Evolutionary conservation across 2,113 vertebrate genomes (phyloP).

Genomic region (Bufo gargarizans): DNA sequence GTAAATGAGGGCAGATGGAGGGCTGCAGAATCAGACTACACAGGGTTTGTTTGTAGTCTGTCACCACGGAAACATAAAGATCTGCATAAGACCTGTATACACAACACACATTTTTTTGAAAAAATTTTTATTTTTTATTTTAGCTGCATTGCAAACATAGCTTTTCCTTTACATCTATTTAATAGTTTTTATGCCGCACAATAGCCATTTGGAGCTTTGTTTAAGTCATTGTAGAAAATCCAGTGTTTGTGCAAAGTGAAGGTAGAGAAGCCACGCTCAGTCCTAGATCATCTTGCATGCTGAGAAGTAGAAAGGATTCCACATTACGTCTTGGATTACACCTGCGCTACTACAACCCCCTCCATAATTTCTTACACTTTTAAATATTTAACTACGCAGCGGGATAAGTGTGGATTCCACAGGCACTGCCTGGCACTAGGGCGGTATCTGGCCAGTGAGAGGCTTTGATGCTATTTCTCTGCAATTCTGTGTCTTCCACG

Average conservation of each 20-base stretch:
- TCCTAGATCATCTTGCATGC: conserved; percentile 46
- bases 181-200: neutral
- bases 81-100: neutral
- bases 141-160: neutral
- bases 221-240: neutral
- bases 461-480: neutral
- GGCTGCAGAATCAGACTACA: neutral
- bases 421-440: conserved; percentile 2
- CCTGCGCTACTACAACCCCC: conserved; percentile 15
- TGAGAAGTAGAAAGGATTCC: conserved; percentile 36
- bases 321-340: conserved; percentile 46
- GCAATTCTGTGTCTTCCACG: neutral
- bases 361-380: conserved; percentile 37
- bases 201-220: neutral
- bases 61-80: neutral
- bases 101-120: neutral
- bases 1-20: neutral
- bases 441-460: neutral
- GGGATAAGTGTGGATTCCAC: conserved; percentile 43
- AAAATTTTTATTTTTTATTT: neutral
- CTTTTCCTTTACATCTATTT: neutral
- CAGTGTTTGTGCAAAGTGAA: conserved; percentile 12
- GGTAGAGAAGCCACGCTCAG: neutral
- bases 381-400: conserved; percentile 65
- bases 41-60: conserved; percentile 1